Percentiles rank a stretch among this genome's conserved stretches.
Conservation (phyloP, 2,113 vertebrate species). For the Polyodon spathula region DNA sequence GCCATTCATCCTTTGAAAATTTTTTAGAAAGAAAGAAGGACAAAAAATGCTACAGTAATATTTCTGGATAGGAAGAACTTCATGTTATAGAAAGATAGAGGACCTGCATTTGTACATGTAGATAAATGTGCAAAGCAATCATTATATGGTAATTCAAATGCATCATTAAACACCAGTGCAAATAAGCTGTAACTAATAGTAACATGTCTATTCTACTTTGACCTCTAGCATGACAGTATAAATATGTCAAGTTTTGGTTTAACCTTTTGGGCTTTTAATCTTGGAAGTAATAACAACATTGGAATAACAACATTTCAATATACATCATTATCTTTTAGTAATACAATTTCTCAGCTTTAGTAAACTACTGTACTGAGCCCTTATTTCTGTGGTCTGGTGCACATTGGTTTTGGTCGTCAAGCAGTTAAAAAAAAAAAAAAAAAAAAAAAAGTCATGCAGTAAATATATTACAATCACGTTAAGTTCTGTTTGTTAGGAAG, state of each 20-base stretch:
- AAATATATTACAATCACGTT: slow-evolving; percentile 7
- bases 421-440: slow-evolving; percentile 1
- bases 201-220: slow-evolving; percentile 14
- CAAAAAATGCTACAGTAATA: too few species aligned
- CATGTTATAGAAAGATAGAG: too few species aligned
- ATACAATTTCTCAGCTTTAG: too few species aligned
- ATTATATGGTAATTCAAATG: too few species aligned
- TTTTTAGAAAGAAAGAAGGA: too few species aligned
- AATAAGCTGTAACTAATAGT: slow-evolving; percentile 20
- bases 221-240: slow-evolving; percentile 14
- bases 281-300: too few species aligned
- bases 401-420: background rate
- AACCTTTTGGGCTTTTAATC: slow-evolving; percentile 1
- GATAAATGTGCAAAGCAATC: too few species aligned
- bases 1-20: too few species aligned
- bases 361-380: background rate
- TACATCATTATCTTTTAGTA: too few species aligned
- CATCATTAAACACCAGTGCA: slow-evolving; percentile 20
- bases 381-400: background rate
- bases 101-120: too few species aligned
- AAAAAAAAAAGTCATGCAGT: background rate
- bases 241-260: slow-evolving; percentile 15
- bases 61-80: too few species aligned
- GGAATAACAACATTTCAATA: too few species aligned
- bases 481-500: slow-evolving; percentile 23